These are phyloP conservation scores for Pollachius pollachius DNA, from an alignment of 2,113 vertebrate genomes.

Conservation along the genomic window DNA sequence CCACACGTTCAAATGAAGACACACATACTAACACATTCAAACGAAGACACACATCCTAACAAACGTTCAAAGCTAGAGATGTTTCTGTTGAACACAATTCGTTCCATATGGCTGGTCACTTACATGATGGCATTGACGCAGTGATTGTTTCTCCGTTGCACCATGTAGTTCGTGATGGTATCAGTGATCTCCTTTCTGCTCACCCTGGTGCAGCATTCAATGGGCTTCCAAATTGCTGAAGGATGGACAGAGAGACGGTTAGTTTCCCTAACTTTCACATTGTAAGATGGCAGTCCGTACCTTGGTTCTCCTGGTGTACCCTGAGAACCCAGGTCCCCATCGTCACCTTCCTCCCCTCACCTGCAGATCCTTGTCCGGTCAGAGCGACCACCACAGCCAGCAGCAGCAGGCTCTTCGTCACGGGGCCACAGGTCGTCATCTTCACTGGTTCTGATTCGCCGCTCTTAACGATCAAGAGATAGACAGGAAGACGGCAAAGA, in stretches of 20 bases:
- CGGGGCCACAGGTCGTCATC: constrained; percentile 26
- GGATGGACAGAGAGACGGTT: background rate
- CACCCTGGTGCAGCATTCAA: constrained; percentile 29
- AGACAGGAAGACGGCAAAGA: background rate
- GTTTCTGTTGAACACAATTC: too few species aligned
- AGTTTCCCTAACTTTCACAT: background rate
- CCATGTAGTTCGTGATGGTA: constrained; percentile 8
- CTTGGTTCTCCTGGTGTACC: background rate
- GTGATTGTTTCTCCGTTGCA: constrained; percentile 10
- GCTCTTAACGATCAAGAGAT: background rate
- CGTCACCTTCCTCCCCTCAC: constrained; percentile 16
- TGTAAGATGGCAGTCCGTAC: background rate
- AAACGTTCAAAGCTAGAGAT: too few species aligned
- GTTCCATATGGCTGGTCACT: background rate
- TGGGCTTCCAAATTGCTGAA: constrained; percentile 22
- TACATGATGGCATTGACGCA: constrained; percentile 52
- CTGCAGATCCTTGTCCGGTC: constrained; percentile 1
- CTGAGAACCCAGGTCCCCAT: background rate
- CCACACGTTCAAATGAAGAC: too few species aligned
- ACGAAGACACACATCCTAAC: too few species aligned
- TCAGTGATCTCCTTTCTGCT: background rate
- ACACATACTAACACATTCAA: too few species aligned
- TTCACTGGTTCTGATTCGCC: constrained; percentile 9
- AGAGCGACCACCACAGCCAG: constrained; percentile 14
- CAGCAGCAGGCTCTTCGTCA: constrained; percentile 27